Conservation (phyloP, 2,797 vertebrate species). For the Liasis olivaceus region DNA sequence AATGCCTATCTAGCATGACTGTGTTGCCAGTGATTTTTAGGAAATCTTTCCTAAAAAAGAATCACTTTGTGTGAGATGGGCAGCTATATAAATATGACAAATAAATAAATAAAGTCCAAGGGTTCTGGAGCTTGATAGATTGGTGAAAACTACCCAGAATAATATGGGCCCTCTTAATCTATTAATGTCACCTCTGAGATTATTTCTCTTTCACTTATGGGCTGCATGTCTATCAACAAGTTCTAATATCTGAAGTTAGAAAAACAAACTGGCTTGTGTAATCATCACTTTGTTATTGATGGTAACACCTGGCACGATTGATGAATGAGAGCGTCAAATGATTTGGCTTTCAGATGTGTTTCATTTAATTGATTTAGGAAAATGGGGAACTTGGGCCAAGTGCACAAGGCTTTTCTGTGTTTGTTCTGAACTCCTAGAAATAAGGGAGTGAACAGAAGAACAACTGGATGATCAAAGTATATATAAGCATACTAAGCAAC, state of each 20-base stretch:
- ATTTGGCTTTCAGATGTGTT: not conserved
- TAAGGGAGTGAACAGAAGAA: not conserved
- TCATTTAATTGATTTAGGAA: not conserved
- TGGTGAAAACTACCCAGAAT: not conserved
- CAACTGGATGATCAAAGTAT: not conserved
- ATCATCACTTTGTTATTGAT: not conserved
- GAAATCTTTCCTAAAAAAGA: not conserved
- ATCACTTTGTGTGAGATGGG: too few species aligned
- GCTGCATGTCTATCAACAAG: not conserved
- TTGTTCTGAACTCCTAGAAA: not conserved
- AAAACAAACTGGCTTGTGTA: not conserved
- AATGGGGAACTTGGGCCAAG: not conserved
- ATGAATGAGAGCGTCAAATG: not conserved
- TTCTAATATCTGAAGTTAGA: not conserved
- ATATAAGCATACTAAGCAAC: not conserved
- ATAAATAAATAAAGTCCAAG: not conserved
- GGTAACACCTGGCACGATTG: not conserved
- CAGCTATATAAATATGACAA: too few species aligned
- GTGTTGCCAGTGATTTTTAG: not conserved
- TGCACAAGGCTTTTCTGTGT: not conserved
- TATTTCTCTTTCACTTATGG: not conserved
- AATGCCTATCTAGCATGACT: not conserved
- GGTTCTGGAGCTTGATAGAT: not conserved
- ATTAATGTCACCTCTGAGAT: not conserved
- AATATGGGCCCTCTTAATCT: not conserved